Evolutionary conservation across 1,140 invertebrate genomes (phyloP).

Genomic region (Heliothis subflexa): DNA sequence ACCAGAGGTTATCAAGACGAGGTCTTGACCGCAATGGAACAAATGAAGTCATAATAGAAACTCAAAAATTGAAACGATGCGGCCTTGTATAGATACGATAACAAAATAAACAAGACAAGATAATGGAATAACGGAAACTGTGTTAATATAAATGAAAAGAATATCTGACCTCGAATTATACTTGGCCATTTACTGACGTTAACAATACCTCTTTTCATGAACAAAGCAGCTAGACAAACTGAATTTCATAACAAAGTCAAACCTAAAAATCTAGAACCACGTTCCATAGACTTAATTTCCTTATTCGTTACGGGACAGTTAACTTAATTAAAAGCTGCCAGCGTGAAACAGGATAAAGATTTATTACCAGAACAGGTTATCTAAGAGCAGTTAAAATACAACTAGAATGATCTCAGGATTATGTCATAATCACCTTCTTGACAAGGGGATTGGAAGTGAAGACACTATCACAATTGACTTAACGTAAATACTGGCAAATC

Average conservation of each 20-base stretch:
- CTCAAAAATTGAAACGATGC: constrained; percentile 30
- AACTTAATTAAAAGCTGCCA: constrained; percentile 7
- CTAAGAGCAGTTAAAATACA: not conserved
- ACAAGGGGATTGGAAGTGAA: not conserved
- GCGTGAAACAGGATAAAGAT: constrained; percentile 16
- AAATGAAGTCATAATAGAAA: constrained; percentile 34
- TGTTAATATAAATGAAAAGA: constrained; percentile 30
- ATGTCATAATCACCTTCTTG: not conserved
- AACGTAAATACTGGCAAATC: not conserved
- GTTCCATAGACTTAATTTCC: constrained; percentile 2
- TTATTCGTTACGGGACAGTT: constrained; percentile 21
- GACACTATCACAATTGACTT: constrained; percentile 3
- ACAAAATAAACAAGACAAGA: constrained; percentile 26
- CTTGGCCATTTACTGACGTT: not conserved
- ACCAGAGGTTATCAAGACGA: constrained; percentile 43
- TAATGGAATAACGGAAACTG: constrained; percentile 12
- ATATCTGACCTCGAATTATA: constrained; percentile 1
- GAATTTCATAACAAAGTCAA: not conserved
- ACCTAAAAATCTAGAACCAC: not conserved
- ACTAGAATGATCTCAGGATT: not conserved
- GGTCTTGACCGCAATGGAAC: constrained; percentile 37
- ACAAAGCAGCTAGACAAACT: not conserved
- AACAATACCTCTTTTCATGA: not conserved
- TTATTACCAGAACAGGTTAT: constrained; percentile 21
- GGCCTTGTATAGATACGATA: constrained; percentile 40